Conservation (phyloP, 2,888 invertebrate genomes). For the Sarcophaga rosellei region DNA sequence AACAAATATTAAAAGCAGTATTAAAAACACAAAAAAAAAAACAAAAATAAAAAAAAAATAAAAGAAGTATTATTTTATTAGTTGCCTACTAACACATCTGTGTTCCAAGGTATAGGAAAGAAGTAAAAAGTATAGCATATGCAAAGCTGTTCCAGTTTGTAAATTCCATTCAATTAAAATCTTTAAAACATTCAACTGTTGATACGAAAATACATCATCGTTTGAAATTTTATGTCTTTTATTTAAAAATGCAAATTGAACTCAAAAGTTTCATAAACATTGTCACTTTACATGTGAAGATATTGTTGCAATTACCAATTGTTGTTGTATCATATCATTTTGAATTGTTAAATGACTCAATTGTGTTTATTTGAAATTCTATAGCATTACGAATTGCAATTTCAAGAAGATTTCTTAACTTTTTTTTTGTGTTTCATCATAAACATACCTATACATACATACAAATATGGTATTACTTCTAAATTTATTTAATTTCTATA, state of each 20-base stretch:
- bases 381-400: too few relatives aligned
- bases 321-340: not conserved
- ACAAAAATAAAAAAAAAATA: too few relatives aligned
- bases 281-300: not conserved
- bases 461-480: too few relatives aligned
- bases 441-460: too few relatives aligned
- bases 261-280: not conserved
- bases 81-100: not conserved
- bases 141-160: not conserved
- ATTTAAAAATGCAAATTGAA: conserved; percentile 37
- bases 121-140: not conserved
- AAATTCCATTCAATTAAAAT: not conserved
- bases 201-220: not conserved
- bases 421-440: too few relatives aligned
- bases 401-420: too few relatives aligned
- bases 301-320: not conserved
- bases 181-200: conserved; percentile 28
- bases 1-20: not conserved
- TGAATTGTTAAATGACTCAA: too few relatives aligned
- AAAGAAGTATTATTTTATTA: not conserved
- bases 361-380: too few relatives aligned
- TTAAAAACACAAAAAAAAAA: not conserved
- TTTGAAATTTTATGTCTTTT: conserved; percentile 29
- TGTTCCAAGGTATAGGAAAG: not conserved
- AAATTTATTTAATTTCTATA: too few relatives aligned